phyloP scores from a whole-genome alignment of 1,140 invertebrate genomes.

The Zaprionus taronus region DNA sequence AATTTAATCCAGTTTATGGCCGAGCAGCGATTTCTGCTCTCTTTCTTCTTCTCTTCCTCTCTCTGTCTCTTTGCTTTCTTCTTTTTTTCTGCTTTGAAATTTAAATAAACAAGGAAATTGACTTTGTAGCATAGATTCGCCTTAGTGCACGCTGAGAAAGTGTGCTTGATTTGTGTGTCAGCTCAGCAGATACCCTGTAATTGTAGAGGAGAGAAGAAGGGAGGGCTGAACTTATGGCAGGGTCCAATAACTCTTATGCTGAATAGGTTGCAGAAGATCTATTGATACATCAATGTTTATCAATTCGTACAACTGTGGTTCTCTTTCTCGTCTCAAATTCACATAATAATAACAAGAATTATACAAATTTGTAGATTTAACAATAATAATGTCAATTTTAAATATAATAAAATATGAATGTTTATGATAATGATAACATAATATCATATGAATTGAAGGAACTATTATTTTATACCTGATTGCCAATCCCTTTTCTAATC shows the following conservation, averaged over 20 bases:
- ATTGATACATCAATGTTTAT: rapidly evolving
- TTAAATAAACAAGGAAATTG: slow-evolving; percentile 83
- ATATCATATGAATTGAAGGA: too few species aligned
- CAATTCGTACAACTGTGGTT: too few species aligned
- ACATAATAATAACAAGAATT: too few species aligned
- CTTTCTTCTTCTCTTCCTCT: slow-evolving; percentile 10
- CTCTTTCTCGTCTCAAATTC: too few species aligned
- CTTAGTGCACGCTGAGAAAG: neutral
- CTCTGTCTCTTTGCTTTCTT: neutral
- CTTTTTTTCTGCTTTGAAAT: slow-evolving; percentile 62
- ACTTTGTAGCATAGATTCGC: slow-evolving; percentile 59
- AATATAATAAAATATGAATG: too few species aligned
- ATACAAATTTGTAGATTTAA: neutral
- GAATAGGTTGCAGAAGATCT: too few species aligned
- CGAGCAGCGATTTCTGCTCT: slow-evolving; percentile 30
- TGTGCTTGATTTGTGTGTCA: slow-evolving; percentile 12
- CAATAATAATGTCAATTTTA: too few species aligned
- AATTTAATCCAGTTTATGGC: slow-evolving; percentile 78
- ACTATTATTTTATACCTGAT: too few species aligned
- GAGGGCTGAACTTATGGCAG: neutral
- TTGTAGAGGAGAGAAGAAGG: neutral
- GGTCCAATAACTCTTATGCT: neutral
- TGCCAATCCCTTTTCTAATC: too few species aligned
- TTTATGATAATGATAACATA: too few species aligned
- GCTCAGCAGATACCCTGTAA: neutral